phyloP scores from a whole-genome alignment of 2,888 invertebrate species.

The Geophilus truncorum region DNA sequence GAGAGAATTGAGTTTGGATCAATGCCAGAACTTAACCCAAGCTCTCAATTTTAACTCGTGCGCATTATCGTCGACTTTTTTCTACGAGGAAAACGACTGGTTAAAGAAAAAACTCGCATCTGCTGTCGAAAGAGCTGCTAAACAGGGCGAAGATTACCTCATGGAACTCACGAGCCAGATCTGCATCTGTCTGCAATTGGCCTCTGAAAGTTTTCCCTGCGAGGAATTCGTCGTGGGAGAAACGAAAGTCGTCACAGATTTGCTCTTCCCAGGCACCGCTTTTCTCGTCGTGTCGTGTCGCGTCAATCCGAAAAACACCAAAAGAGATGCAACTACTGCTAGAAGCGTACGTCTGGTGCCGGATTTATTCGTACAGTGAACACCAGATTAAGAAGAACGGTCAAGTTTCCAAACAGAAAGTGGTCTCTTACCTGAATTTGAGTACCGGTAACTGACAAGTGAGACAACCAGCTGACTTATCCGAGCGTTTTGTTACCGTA shows the following conservation, averaged over 20 bases:
- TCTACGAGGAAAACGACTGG: slow-evolving; percentile 44
- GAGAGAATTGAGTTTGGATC: slow-evolving; percentile 40
- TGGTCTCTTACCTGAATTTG: slow-evolving; percentile 45
- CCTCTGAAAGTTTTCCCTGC: slow-evolving; percentile 47
- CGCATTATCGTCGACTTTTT: slow-evolving; percentile 44
- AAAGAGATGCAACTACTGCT: too few relatives aligned
- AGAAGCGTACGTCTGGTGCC: slow-evolving; percentile 47
- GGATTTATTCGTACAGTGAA: slow-evolving; percentile 46
- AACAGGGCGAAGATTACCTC: slow-evolving; percentile 48
- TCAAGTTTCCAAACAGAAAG: slow-evolving; percentile 45
- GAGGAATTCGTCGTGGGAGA: slow-evolving; percentile 47
- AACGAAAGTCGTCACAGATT: slow-evolving; percentile 45
- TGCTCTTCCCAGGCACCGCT: slow-evolving; percentile 46
- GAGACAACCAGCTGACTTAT: slow-evolving; percentile 45
- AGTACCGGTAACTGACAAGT: neutral
- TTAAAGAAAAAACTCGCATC: slow-evolving; percentile 45
- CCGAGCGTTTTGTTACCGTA: too few relatives aligned
- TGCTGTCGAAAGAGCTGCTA: slow-evolving; percentile 46
- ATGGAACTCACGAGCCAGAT: slow-evolving; percentile 48
- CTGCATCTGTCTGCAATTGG: slow-evolving; percentile 47
- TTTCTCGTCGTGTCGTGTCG: slow-evolving; percentile 47
- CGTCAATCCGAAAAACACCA: slow-evolving; percentile 45
- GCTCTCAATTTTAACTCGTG: slow-evolving; percentile 43
- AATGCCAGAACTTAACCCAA: slow-evolving; percentile 41
- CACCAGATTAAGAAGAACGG: slow-evolving; percentile 47